phyloP scores from a whole-genome alignment of 2,797 vertebrate species.

The Hafferia zeledoni region DNA sequence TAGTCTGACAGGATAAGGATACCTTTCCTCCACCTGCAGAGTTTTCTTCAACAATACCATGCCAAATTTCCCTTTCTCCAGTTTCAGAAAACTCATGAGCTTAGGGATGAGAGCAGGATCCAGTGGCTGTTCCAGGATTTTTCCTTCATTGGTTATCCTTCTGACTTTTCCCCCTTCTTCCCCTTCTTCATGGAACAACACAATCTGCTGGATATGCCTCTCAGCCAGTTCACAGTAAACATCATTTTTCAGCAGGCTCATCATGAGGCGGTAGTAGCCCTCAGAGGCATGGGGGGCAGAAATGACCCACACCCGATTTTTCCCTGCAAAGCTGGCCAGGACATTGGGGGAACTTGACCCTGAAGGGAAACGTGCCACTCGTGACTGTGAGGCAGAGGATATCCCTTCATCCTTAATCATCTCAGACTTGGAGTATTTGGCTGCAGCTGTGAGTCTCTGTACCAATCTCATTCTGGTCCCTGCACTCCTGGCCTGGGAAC shows the following conservation, averaged over 20 bases:
- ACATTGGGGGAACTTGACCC: conserved; percentile 89
- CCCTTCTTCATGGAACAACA: conserved; percentile 93
- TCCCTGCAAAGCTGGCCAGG: conserved; percentile 92
- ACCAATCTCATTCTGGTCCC: conserved; percentile 30
- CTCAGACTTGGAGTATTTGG: conserved; percentile 47
- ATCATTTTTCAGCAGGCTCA: conserved; percentile 92
- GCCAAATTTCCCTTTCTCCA: conserved; percentile 96
- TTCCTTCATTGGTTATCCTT: conserved; percentile 90
- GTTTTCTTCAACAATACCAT: conserved; percentile 97
- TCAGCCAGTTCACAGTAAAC: conserved; percentile 97
- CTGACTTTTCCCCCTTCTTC: conserved; percentile 91
- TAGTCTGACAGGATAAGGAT: conserved; percentile 95
- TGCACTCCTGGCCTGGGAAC: conserved; percentile 10
- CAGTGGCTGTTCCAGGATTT: conserved; percentile 90
- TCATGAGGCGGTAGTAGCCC: conserved; percentile 96
- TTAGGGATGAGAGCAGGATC: conserved; percentile 89
- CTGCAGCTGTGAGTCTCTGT: conserved; percentile 63
- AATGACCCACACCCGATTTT: conserved; percentile 93
- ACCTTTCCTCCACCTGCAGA: conserved; percentile 93
- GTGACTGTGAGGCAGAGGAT: conserved; percentile 73
- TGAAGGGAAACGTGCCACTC: conserved; percentile 81
- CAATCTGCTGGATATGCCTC: conserved; percentile 92
- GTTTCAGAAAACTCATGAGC: conserved; percentile 92
- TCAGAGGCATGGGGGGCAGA: conserved; percentile 93
- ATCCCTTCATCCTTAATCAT: conserved; percentile 85